Evolutionary conservation across 2,888 invertebrate species (phyloP).

Genomic region (Phalera bucephala): DNA sequence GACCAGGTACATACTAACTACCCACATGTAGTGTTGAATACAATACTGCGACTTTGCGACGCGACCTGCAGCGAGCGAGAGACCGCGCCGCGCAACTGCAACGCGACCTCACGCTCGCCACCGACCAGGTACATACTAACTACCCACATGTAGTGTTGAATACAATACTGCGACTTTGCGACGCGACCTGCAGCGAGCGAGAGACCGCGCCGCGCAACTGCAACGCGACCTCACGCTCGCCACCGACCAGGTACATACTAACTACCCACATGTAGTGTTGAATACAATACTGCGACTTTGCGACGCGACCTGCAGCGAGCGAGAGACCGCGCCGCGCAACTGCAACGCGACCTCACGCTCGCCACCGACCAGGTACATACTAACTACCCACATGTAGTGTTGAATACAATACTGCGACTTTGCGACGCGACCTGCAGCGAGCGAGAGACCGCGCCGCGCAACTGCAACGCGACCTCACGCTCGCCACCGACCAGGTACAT

Average conservation of each 20-base stretch:
- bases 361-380: constrained; percentile 58
- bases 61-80: constrained; percentile 54
- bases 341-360: constrained; percentile 51
- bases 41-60: constrained; percentile 82
- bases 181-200: constrained; percentile 72
- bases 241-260: constrained; percentile 52
- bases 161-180: constrained; percentile 72
- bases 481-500: constrained; percentile 57
- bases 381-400: too few relatives aligned
- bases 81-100: constrained; percentile 48
- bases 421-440: constrained; percentile 80
- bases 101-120: constrained; percentile 49
- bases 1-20: constrained; percentile 55
- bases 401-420: too few relatives aligned
- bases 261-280: too few relatives aligned
- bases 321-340: constrained; percentile 43
- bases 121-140: constrained; percentile 52
- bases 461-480: constrained; percentile 52
- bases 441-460: constrained; percentile 46
- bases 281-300: constrained; percentile 54
- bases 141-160: too few relatives aligned
- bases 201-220: constrained; percentile 46
- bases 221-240: constrained; percentile 53
- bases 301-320: constrained; percentile 80
- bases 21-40: too few relatives aligned